Conservation (phyloP, 1,140 invertebrate genomes). For the Tetragnatha versicolor region DNA sequence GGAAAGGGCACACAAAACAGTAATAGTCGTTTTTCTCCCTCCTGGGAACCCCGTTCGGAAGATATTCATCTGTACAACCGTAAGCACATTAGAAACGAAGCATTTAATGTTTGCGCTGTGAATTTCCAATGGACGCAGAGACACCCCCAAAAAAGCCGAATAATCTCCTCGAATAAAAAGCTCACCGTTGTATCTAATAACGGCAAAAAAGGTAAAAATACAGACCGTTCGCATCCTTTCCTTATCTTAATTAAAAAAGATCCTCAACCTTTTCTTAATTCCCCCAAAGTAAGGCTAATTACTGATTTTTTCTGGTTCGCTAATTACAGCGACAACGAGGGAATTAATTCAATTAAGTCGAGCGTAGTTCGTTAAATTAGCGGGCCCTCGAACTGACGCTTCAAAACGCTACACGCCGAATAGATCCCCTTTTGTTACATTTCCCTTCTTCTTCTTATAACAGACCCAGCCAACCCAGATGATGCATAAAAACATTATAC, state of each 20-base stretch:
- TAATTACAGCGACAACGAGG: conserved; percentile 39
- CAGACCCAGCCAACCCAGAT: too few species aligned
- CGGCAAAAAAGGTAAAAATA: neutral
- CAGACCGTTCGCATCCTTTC: conserved; percentile 10
- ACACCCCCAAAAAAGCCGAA: conserved; percentile 4
- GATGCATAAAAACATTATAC: too few species aligned
- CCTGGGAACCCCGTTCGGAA: too few species aligned
- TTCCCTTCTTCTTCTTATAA: too few species aligned
- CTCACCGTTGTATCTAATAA: neutral
- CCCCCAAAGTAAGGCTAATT: conserved; percentile 34
- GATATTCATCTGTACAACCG: neutral
- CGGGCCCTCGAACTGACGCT: too few species aligned
- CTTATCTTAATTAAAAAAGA: conserved; percentile 39
- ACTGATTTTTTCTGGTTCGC: conserved; percentile 33
- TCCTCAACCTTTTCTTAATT: conserved; percentile 27
- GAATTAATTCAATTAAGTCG: conserved; percentile 48
- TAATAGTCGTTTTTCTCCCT: too few species aligned
- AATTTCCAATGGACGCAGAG: neutral
- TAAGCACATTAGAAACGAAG: conserved; percentile 19
- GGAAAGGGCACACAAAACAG: too few species aligned
- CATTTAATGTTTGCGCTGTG: neutral
- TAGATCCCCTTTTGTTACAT: too few species aligned
- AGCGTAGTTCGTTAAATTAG: conserved; percentile 32
- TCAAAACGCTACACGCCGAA: too few species aligned
- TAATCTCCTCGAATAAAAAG: neutral